Conservation (phyloP, 2,888 invertebrate genomes). For the Drosophila mulleri region DNA sequence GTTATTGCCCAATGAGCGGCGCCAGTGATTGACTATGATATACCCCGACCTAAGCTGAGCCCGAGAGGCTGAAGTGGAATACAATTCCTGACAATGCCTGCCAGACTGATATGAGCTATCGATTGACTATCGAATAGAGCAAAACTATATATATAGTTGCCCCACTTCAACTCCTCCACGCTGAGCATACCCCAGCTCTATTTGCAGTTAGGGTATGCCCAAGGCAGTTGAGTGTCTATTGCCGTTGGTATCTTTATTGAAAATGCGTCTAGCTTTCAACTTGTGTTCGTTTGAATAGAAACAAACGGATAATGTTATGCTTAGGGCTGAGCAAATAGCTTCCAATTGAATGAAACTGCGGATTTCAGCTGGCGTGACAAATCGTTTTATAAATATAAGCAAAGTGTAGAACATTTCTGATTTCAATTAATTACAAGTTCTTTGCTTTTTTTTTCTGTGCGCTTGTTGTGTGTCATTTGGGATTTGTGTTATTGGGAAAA, state of each 20-base stretch:
- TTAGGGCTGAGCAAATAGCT: constrained; percentile 9
- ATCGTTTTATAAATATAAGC: not conserved
- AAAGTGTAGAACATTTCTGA: not conserved
- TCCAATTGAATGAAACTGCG: constrained; percentile 7
- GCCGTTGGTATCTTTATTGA: constrained; percentile 19
- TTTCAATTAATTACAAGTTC: not conserved
- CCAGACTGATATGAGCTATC: no score
- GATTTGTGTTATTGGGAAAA: no score
- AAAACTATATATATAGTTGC: no score
- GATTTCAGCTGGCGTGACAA: not conserved
- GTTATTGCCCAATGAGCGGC: constrained; percentile 41
- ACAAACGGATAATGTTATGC: constrained; percentile 14
- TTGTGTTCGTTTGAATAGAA: constrained; percentile 12
- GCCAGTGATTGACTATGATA: constrained; percentile 36
- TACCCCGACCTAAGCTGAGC: constrained; percentile 2
- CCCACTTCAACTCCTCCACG: not conserved
- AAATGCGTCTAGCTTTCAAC: constrained; percentile 16
- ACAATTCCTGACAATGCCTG: no score
- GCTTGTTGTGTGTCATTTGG: no score
- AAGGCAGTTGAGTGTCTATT: constrained; percentile 10
- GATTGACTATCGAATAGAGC: no score
- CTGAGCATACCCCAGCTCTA: not conserved
- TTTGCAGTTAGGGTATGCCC: not conserved
- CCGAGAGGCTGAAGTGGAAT: no score
- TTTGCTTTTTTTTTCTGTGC: not conserved